Base-by-base conservation (phyloP, 2,888 invertebrate genomes). In the Bombylius discolor region DNA sequence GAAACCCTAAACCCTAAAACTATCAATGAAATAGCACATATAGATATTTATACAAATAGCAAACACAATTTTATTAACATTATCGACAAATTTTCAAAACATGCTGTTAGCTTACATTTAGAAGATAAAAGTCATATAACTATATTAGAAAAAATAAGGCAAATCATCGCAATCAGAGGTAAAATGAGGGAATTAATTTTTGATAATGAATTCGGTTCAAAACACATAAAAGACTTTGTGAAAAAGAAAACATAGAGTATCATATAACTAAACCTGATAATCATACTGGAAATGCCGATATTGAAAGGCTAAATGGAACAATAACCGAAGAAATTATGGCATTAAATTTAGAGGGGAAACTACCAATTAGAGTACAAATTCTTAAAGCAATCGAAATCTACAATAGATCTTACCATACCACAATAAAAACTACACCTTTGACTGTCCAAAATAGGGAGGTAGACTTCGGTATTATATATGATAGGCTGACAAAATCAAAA, bases 31-130 rank as follows among this genome's bases (percentile, higher is more conserved):
- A 42, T 54, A 44, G 33, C 48, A 2, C 49, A 54, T 32, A 13
- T 49, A 8, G 49, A 48, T 32, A 49, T 32, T 6, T 49, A 31
- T 32, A 9, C 31, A 13, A 31, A 23, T 49, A 23, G 49, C 32
- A 49, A 54, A 54, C 34, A 54, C 8, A 5, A 7, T 8, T 54
- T 54, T 33, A 54, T 54, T 11, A 54, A 42, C 14, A 39, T 54
- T 31, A 9, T 54, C 5, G 54, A 54, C 42, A 49, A 42, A 13
- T 54, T 54, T 42, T 54, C 54, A 5, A 48, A 54, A 31, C 49
- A 54, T 42, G 49, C n/a, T 5, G 42, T 8, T 14, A 23, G 36
- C 39, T 47, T 53, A 14, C n/a, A 53, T 13, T 23, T 48, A 23
- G 47, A 47, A 48, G 52, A 52, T 34, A 7, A 23, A 39, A 39